Evolutionary conservation across 2,113 vertebrate genomes (phyloP).

Genomic region (Brevimyrus niger): DNA sequence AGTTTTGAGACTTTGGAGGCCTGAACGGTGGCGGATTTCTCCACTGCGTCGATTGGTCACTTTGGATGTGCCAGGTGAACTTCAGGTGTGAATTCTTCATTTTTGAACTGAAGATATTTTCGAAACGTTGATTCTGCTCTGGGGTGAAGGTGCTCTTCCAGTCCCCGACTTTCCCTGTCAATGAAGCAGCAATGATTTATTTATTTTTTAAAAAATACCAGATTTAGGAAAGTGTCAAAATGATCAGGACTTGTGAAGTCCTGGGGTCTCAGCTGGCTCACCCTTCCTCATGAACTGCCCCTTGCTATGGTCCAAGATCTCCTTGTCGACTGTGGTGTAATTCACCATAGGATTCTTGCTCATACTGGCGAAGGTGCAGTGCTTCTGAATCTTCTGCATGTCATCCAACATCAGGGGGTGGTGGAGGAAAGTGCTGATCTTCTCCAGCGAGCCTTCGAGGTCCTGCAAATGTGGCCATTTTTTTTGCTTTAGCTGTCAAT

Average conservation of each 20-base stretch:
- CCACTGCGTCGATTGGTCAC: not conserved
- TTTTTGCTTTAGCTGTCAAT: not conserved
- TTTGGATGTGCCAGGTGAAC: conserved; percentile 44
- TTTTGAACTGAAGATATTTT: conserved; percentile 52
- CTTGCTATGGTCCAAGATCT: conserved; percentile 72
- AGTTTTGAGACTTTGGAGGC: too few species aligned
- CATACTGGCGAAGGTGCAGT: conserved; percentile 71
- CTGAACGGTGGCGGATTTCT: too few species aligned
- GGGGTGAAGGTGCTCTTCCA: conserved; percentile 69
- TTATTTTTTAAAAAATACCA: not conserved
- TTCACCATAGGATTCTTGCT: conserved; percentile 70
- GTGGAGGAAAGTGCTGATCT: conserved; percentile 60
- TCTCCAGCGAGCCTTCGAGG: conserved; percentile 45
- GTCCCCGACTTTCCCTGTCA: conserved; percentile 65
- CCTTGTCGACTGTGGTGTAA: conserved; percentile 54
- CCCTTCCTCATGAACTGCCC: conserved; percentile 80
- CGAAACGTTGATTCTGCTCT: conserved; percentile 57
- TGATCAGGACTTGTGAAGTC: not conserved
- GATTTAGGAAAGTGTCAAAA: not conserved
- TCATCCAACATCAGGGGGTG: conserved; percentile 49
- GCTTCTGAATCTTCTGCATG: conserved; percentile 46
- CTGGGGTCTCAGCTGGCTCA: conserved; percentile 21
- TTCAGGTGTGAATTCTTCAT: conserved; percentile 49
- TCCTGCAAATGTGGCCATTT: conserved; percentile 51
- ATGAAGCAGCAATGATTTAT: not conserved